These are phyloP conservation scores for Papilio gigon DNA, from an alignment of 2,888 invertebrate genomes.

Conservation along the genomic window DNA sequence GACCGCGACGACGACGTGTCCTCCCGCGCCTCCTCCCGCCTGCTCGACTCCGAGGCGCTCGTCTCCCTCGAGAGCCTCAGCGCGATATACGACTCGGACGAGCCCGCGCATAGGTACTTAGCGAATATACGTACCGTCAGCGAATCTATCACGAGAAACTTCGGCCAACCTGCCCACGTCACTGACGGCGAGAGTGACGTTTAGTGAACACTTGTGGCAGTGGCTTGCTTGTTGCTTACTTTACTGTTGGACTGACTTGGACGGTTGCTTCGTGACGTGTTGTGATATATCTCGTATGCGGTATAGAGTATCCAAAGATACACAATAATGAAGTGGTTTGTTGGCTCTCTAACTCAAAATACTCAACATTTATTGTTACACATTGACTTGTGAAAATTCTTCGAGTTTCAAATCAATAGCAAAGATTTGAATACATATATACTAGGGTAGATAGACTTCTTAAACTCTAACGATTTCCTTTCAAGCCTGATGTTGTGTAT, in stretches of 20 bases:
- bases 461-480: background rate
- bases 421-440: background rate
- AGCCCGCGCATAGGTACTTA: constrained; percentile 84
- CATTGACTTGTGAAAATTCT: constrained; percentile 25
- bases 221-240: constrained; percentile 5
- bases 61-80: constrained; percentile 90
- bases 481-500: constrained; percentile 4
- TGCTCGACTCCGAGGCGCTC: constrained; percentile 89
- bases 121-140: constrained; percentile 89
- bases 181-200: constrained; percentile 87
- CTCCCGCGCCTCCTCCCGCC: constrained; percentile 90
- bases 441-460: background rate
- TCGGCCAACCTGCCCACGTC: constrained; percentile 86
- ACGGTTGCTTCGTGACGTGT: constrained; percentile 15
- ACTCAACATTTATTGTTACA: constrained; percentile 57
- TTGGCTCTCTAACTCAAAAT: constrained; percentile 73
- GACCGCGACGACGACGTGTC: constrained; percentile 89
- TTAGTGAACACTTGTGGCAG: constrained; percentile 57
- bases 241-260: background rate
- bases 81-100: constrained; percentile 90
- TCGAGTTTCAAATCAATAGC: background rate
- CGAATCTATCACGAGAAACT: constrained; percentile 89
- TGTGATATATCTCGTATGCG: constrained; percentile 27
- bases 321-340: constrained; percentile 46
- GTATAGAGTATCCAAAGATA: constrained; percentile 57